Conservation (phyloP, 2,113 vertebrate genomes). For the Fulmarus glacialis region DNA sequence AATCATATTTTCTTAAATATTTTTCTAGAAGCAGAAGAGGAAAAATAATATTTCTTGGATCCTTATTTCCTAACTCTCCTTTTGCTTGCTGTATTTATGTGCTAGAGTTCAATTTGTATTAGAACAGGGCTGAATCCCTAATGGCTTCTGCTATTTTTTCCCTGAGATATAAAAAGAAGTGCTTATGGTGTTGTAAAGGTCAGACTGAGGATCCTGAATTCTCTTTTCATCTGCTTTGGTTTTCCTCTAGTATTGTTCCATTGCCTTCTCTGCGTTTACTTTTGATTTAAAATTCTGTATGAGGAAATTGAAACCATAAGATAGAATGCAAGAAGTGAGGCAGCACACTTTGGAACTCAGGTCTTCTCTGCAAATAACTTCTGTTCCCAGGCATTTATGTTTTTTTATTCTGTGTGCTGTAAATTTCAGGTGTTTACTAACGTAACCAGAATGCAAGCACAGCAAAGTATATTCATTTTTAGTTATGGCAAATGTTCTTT, state of each 20-base stretch:
- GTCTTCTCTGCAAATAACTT: not conserved
- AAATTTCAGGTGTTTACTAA: not conserved
- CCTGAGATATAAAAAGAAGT: constrained; percentile 15
- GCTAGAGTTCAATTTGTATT: not conserved
- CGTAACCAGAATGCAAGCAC: not conserved
- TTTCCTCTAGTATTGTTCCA: not conserved
- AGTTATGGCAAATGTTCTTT: not conserved
- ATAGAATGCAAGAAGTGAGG: not conserved
- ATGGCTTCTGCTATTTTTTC: not conserved
- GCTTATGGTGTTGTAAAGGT: constrained; percentile 20
- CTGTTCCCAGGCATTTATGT: not conserved
- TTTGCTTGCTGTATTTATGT: not conserved
- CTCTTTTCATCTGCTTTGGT: not conserved
- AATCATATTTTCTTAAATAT: not conserved
- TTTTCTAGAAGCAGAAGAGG: not conserved
- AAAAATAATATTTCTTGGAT: not conserved
- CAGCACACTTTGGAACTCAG: not conserved
- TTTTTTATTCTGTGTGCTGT: not conserved
- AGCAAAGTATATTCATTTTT: not conserved
- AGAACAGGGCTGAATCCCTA: not conserved
- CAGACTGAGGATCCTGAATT: not conserved
- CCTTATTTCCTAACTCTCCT: not conserved
- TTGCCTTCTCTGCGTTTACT: not conserved
- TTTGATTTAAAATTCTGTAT: not conserved
- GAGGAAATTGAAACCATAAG: not conserved